These are phyloP conservation scores for Notolepis coatsorum DNA, from an alignment of 2,797 vertebrate species.

Conservation along the genomic window DNA sequence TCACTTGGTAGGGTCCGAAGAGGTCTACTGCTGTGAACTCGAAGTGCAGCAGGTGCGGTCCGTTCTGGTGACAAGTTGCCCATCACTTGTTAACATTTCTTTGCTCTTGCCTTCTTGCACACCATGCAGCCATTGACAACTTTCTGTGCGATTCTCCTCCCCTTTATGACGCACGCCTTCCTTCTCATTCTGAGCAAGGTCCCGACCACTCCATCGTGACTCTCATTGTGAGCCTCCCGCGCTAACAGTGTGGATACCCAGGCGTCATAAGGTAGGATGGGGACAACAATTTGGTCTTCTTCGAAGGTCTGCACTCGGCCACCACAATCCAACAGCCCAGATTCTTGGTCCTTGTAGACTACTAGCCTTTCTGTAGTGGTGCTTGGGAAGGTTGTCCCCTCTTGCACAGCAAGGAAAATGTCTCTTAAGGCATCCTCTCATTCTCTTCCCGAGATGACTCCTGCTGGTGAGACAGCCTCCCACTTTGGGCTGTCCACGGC, in stretches of 20 bases:
- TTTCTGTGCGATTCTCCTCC: slow-evolving; percentile 16
- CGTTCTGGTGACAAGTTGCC: not conserved
- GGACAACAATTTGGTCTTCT: slow-evolving; percentile 13
- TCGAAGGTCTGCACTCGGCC: not conserved
- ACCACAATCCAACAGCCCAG: slow-evolving; percentile 27
- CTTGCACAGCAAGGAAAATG: slow-evolving; percentile 9
- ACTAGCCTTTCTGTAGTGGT: slow-evolving; percentile 15
- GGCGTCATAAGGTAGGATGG: slow-evolving; percentile 14
- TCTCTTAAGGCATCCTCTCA: slow-evolving; percentile 17
- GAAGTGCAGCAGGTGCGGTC: slow-evolving; percentile 6
- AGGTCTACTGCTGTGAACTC: slow-evolving; percentile 31
- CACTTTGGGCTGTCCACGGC: slow-evolving; percentile 2
- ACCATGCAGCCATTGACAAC: not conserved
- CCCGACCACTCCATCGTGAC: slow-evolving; percentile 34
- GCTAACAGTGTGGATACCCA: slow-evolving; percentile 35
- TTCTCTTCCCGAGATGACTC: slow-evolving; percentile 10
- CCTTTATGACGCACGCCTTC: slow-evolving; percentile 35
- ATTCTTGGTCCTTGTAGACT: slow-evolving; percentile 14
- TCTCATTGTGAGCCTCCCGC: slow-evolving; percentile 16
- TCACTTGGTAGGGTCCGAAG: slow-evolving; percentile 28
- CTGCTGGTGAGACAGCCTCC: slow-evolving; percentile 2
- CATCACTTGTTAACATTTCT: slow-evolving; percentile 14
- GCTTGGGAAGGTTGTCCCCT: slow-evolving; percentile 5
- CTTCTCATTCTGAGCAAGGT: slow-evolving; percentile 24
- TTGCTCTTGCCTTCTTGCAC: slow-evolving; percentile 12